phyloP scores from a whole-genome alignment of 2,113 vertebrate species.

The Pluvialis apricaria region DNA sequence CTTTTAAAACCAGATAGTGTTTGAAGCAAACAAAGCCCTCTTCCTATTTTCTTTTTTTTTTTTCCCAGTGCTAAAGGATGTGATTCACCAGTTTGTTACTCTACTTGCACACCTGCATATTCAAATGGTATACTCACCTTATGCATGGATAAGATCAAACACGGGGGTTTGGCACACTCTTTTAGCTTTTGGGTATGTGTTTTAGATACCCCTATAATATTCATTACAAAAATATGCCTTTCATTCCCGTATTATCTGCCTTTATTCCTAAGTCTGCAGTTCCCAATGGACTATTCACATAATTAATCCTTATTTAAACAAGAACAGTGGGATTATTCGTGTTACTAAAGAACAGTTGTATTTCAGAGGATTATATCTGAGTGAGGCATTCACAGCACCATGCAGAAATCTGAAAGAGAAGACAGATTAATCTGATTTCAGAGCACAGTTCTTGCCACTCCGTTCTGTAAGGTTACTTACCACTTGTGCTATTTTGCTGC shows the following conservation, averaged over 20 bases:
- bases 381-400: background rate
- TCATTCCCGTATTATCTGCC: background rate
- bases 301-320: background rate
- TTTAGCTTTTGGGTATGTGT: background rate
- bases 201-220: background rate
- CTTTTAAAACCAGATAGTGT: background rate
- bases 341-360: background rate
- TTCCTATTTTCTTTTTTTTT: background rate
- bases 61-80: background rate
- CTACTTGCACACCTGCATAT: background rate
- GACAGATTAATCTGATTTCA: background rate
- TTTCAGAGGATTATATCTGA: background rate
- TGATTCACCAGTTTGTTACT: background rate
- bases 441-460: background rate
- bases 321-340: background rate
- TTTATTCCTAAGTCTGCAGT: background rate
- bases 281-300: background rate
- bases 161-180: background rate
- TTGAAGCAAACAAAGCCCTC: background rate
- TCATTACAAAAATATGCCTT: background rate
- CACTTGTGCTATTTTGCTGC: background rate
- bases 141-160: rapidly evolving
- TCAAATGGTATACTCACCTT: background rate
- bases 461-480: background rate
- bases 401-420: background rate